phyloP scores from a whole-genome alignment of 2,113 vertebrate genomes.

The Nematolebias whitei region DNA sequence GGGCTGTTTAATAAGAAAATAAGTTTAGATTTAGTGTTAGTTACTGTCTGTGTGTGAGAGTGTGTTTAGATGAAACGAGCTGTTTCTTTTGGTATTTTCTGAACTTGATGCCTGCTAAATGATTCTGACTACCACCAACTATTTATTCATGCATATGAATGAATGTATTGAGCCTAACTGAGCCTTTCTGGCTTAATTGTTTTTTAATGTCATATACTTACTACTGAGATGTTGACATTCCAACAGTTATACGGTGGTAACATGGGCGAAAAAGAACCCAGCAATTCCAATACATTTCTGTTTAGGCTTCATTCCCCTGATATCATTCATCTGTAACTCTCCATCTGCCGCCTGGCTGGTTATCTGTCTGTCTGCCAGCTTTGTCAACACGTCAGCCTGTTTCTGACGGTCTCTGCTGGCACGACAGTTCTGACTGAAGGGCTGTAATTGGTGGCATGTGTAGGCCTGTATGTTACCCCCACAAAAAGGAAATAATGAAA shows the following conservation, averaged over 20 bases:
- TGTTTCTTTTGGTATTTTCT: neutral
- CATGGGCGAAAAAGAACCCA: constrained; percentile 10
- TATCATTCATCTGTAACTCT: constrained; percentile 35
- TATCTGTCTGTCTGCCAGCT: constrained; percentile 3
- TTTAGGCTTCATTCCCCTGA: constrained; percentile 22
- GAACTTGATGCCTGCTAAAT: neutral
- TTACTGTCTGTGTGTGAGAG: too few relatives aligned
- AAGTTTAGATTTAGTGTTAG: too few relatives aligned
- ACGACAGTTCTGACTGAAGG: constrained; percentile 5
- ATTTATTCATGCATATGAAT: neutral
- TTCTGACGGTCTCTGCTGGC: constrained; percentile 2
- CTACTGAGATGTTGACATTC: neutral
- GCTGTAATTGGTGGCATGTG: neutral
- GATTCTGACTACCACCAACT: neutral
- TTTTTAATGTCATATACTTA: neutral
- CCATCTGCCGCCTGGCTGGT: constrained; percentile 18
- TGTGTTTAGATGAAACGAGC: too few relatives aligned
- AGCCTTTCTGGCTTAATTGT: neutral
- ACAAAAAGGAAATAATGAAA: neutral
- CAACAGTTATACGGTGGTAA: neutral
- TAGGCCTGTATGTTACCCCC: constrained; percentile 1
- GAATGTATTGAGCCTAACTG: neutral
- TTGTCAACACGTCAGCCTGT: constrained; percentile 11
- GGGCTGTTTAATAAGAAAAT: too few relatives aligned
- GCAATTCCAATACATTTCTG: neutral